These are phyloP conservation scores for Rhogogaster chlorosoma DNA, from an alignment of 2,888 invertebrate species.

Conservation along the genomic window DNA sequence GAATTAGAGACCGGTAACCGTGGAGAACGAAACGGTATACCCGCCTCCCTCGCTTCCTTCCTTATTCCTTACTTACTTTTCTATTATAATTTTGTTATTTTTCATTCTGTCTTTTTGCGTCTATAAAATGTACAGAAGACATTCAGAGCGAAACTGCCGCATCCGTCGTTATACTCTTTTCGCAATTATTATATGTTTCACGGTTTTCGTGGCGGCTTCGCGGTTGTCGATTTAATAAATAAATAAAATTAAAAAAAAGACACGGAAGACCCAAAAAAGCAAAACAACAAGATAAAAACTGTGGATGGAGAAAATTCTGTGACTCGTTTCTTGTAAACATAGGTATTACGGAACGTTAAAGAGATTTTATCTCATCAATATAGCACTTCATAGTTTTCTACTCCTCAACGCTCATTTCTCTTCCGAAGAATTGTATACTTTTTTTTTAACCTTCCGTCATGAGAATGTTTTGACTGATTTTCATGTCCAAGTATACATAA, in stretches of 20 bases:
- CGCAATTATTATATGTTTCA: slow-evolving; percentile 22
- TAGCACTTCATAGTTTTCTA: slow-evolving; percentile 1
- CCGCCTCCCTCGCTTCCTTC: slow-evolving; percentile 3
- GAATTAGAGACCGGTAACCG: slow-evolving; percentile 46
- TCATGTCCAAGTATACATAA: background rate
- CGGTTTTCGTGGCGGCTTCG: background rate
- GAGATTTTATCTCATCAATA: slow-evolving; percentile 14
- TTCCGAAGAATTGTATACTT: background rate
- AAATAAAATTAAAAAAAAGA: background rate
- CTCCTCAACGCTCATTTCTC: background rate
- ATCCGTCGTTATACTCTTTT: slow-evolving; percentile 15
- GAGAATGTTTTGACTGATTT: background rate
- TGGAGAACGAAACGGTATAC: slow-evolving; percentile 42
- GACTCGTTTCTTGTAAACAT: background rate
- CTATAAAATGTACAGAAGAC: background rate
- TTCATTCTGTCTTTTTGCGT: background rate
- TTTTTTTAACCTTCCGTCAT: background rate
- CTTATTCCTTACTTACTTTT: slow-evolving; percentile 30
- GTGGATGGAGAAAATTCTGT: background rate
- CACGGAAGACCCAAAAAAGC: background rate
- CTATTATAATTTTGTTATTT: background rate
- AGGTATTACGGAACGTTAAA: background rate
- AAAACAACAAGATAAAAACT: background rate
- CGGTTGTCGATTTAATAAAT: background rate
- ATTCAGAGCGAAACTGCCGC: slow-evolving; percentile 40